Evolutionary conservation across 2,888 invertebrate genomes (phyloP).

Genomic region (Yponomeuta cagnagella): DNA sequence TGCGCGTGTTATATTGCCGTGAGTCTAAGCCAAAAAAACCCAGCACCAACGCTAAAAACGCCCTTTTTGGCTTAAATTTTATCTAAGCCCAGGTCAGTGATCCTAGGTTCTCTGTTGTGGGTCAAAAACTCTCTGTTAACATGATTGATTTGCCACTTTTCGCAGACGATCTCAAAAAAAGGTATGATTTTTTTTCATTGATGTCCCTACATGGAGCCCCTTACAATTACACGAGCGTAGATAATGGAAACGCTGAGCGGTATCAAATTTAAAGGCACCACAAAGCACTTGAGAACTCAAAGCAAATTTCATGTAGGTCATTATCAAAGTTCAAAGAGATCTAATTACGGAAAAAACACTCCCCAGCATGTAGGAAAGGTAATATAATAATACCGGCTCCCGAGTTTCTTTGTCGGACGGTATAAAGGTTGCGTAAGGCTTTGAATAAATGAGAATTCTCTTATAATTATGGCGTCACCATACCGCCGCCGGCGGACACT

Average conservation of each 20-base stretch:
- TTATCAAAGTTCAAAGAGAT: constrained; percentile 7
- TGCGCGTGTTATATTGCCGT: too few relatives aligned
- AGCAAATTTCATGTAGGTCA: constrained; percentile 2
- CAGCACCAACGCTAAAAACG: too few relatives aligned
- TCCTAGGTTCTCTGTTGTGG: too few relatives aligned
- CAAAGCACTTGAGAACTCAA: constrained; percentile 22
- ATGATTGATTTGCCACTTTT: too few relatives aligned
- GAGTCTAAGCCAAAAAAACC: too few relatives aligned
- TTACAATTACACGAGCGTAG: background rate
- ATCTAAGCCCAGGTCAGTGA: too few relatives aligned
- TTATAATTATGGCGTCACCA: background rate
- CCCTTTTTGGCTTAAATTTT: too few relatives aligned
- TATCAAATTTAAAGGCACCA: background rate
- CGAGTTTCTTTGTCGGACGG: constrained; percentile 4
- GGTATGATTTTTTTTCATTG: too few relatives aligned
- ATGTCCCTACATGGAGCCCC: background rate
- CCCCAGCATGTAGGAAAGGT: background rate
- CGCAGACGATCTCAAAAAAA: too few relatives aligned
- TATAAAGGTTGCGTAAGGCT: background rate
- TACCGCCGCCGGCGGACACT: background rate
- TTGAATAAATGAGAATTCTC: background rate
- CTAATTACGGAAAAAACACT: constrained; percentile 6
- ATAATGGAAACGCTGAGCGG: background rate
- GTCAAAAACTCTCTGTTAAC: too few relatives aligned
- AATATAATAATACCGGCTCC: background rate